These are phyloP conservation scores for Conus ventricosus DNA, from an alignment of 1,140 invertebrate species.

Conservation along the genomic window DNA sequence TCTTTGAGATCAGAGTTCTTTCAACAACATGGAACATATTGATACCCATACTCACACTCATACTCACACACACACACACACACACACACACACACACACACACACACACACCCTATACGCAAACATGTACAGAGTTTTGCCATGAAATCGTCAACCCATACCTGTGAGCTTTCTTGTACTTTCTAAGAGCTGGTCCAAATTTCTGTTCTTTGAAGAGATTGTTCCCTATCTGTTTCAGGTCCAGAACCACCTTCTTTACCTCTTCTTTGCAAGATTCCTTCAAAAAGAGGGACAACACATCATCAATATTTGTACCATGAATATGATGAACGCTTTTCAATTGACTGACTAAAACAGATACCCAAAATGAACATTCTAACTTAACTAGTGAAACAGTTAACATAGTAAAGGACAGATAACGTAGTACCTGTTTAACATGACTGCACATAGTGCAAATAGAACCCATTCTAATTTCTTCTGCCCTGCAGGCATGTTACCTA, in stretches of 20 bases:
- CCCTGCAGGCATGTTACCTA: too few species aligned
- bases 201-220: constrained; percentile 80
- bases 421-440: too few species aligned
- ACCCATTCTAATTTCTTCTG: too few species aligned
- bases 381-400: too few species aligned
- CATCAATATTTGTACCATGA: too few species aligned
- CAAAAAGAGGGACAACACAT: constrained; percentile 29
- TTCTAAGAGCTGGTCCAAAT: constrained; percentile 80
- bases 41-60: neutral
- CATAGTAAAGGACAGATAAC: too few species aligned
- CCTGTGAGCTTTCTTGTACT: constrained; percentile 85
- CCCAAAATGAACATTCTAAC: too few species aligned
- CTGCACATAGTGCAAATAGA: too few species aligned
- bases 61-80: neutral
- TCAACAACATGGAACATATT: neutral
- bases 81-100: neutral
- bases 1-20: neutral
- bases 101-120: neutral
- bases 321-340: too few species aligned
- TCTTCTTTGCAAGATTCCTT: constrained; percentile 55
- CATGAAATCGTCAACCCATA: constrained; percentile 72
- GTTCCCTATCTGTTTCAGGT: constrained; percentile 85
- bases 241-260: constrained; percentile 77
- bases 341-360: too few species aligned
- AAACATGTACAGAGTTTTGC: neutral